A percentile compares a stretch with the other conserved stretches of the same genome.
These are phyloP conservation scores for Pterostichus madidus DNA, from an alignment of 2,888 invertebrate species.

Conservation along the genomic window DNA sequence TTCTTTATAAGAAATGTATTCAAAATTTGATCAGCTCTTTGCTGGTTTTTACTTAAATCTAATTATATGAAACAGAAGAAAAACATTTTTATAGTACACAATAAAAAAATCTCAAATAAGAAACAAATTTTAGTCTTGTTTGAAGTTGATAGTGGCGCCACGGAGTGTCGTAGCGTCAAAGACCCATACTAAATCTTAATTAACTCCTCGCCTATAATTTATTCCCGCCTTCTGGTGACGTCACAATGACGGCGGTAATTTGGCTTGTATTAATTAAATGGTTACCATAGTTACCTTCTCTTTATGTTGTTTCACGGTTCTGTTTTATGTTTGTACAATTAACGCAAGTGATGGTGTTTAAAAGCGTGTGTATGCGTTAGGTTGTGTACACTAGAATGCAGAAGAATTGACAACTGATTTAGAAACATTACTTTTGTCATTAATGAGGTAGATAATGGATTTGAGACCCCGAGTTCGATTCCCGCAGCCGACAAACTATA, in stretches of 20 bases:
- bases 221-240: slow-evolving; percentile 67
- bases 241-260: slow-evolving; percentile 68
- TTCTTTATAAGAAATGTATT: too few species aligned
- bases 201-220: slow-evolving; percentile 67
- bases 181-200: slow-evolving; percentile 52
- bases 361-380: neutral
- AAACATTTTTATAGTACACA: too few species aligned
- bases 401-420: neutral
- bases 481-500: too few species aligned
- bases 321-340: slow-evolving; percentile 53
- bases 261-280: slow-evolving; percentile 69
- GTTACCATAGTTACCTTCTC: slow-evolving; percentile 68
- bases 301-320: slow-evolving; percentile 30
- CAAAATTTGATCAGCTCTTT: too few species aligned
- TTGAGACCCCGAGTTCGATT: too few species aligned
- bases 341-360: slow-evolving; percentile 30
- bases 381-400: neutral
- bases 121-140: neutral
- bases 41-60: too few species aligned
- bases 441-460: too few species aligned
- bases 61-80: too few species aligned
- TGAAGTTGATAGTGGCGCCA: neutral
- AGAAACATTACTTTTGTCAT: too few species aligned
- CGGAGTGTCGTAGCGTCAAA: neutral
- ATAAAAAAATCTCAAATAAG: too few species aligned